Evolutionary conservation across 2,888 invertebrate species (phyloP).

Genomic region (Oxystoma pomonae): DNA sequence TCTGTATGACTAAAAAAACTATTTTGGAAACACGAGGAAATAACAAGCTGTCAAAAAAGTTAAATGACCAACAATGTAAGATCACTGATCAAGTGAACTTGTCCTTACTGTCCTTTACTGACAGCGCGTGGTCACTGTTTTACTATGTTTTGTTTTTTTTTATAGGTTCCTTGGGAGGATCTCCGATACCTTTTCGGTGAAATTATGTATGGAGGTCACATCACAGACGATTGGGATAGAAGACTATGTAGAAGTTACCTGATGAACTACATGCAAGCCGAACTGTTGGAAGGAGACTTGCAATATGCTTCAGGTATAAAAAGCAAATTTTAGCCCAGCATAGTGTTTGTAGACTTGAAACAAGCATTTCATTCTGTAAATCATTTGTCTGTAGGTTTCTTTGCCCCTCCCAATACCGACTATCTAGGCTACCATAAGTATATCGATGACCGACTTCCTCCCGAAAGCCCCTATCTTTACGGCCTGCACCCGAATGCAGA

Average conservation of each 20-base stretch:
- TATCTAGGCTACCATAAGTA: constrained; percentile 83
- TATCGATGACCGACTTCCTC: constrained; percentile 80
- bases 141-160: too few relatives aligned
- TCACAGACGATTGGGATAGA: constrained; percentile 95
- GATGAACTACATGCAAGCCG: constrained; percentile 82
- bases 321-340: not conserved
- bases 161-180: constrained; percentile 84
- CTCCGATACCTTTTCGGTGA: constrained; percentile 91
- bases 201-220: constrained; percentile 97
- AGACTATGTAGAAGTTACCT: constrained; percentile 81
- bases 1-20: too few relatives aligned
- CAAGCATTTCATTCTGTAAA: too few relatives aligned
- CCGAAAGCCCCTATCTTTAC: constrained; percentile 86
- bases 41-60: too few relatives aligned
- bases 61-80: too few relatives aligned
- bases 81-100: too few relatives aligned
- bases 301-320: constrained; percentile 59
- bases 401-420: constrained; percentile 83
- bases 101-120: too few relatives aligned
- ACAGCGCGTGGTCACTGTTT: too few relatives aligned
- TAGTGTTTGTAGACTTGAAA: too few relatives aligned
- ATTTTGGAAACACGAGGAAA: too few relatives aligned
- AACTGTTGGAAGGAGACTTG: constrained; percentile 83
- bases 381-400: constrained; percentile 66
- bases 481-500: constrained; percentile 94